Conservation (phyloP, 2,888 invertebrate genomes). For the Lithosia quadra region DNA sequence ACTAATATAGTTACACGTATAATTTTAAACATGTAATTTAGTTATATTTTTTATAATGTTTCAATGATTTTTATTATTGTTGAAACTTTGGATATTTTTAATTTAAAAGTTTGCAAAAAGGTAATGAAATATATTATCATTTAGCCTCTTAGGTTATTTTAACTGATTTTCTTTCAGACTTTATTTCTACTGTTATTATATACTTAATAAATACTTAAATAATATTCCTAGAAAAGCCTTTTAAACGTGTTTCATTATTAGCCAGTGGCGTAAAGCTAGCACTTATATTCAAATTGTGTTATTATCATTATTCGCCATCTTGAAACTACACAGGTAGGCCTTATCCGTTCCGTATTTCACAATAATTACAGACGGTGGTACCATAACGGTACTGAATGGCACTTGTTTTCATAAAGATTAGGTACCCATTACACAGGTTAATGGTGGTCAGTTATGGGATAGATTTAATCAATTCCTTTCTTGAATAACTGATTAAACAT, state of each 20-base stretch:
- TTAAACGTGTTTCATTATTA: not conserved
- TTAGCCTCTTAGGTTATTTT: too few relatives aligned
- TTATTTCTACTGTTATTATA: too few relatives aligned
- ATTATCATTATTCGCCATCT: not conserved
- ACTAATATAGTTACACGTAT: not conserved
- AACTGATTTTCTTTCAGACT: too few relatives aligned
- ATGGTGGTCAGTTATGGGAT: not conserved
- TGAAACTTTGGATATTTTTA: too few relatives aligned
- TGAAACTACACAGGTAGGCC: not conserved
- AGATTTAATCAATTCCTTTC: not conserved
- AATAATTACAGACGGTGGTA: not conserved
- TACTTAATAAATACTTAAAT: too few relatives aligned
- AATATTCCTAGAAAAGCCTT: too few relatives aligned
- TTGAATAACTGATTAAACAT: not conserved
- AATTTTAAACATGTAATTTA: too few relatives aligned
- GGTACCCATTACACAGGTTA: constrained; percentile 4
- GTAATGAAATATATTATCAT: too few relatives aligned
- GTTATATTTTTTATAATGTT: too few relatives aligned
- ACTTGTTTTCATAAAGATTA: not conserved
- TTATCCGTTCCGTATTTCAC: not conserved
- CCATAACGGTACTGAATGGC: not conserved
- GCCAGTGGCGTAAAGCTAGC: not conserved
- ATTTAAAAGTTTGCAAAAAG: too few relatives aligned
- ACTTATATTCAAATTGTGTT: not conserved
- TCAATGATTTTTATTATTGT: too few relatives aligned